phyloP scores from a whole-genome alignment of 2,888 invertebrate species.

The Melanargia galathea region DNA sequence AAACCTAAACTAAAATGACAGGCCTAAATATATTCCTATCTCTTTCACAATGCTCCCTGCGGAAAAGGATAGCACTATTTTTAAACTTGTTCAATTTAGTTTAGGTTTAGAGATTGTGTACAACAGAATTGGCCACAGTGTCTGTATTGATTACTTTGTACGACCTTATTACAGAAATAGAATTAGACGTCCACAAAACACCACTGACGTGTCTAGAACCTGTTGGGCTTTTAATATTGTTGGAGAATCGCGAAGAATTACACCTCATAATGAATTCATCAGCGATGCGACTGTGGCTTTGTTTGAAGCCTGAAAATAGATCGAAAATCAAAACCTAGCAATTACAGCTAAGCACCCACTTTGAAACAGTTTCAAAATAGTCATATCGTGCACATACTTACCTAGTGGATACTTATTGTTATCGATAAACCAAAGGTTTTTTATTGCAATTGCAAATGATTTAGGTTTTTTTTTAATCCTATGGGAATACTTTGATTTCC shows the following conservation, averaged over 20 bases:
- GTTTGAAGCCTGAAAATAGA: background rate
- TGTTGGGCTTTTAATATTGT: background rate
- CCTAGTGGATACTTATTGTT: background rate
- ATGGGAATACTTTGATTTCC: no score
- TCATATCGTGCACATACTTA: background rate
- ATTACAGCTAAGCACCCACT: background rate
- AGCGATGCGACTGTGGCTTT: background rate
- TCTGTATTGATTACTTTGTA: slow-evolving; percentile 10
- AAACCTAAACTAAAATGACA: no score
- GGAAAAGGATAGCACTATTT: no score
- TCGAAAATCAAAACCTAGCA: background rate
- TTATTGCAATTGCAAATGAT: no score
- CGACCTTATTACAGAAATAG: slow-evolving; percentile 5
- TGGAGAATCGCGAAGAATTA: slow-evolving; percentile 5
- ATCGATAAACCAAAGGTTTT: no score
- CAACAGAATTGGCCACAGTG: background rate
- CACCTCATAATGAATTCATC: slow-evolving; percentile 7
- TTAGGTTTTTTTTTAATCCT: no score
- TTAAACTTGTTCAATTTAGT: no score
- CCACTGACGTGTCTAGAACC: background rate
- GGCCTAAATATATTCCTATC: no score
- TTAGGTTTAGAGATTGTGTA: no score
- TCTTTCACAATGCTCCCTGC: no score
- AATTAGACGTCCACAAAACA: background rate
- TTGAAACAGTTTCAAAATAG: background rate